Conservation (phyloP, 2,797 vertebrate genomes). For the Sebastes kiyomatsui region DNA sequence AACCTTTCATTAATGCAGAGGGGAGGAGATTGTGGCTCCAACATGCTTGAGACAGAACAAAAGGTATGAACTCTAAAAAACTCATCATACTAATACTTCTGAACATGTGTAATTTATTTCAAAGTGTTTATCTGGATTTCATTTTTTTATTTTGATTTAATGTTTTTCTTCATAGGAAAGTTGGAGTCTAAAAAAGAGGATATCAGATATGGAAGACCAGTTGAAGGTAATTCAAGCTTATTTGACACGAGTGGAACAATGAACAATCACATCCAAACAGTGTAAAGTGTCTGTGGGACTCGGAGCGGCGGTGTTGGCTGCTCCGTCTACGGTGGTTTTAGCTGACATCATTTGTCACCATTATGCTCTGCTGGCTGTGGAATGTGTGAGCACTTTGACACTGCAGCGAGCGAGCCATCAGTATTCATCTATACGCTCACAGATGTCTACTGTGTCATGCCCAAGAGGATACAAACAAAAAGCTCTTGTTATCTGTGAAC, state of each 20-base stretch:
- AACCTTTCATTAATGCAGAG: slow-evolving; percentile 39
- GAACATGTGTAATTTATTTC: not conserved
- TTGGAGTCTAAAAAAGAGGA: slow-evolving; percentile 88
- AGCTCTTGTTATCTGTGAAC: slow-evolving; percentile 63
- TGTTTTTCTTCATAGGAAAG: slow-evolving; percentile 82
- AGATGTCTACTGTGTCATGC: slow-evolving; percentile 57
- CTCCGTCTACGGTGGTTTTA: slow-evolving; percentile 20
- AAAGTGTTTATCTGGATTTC: not conserved
- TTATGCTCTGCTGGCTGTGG: slow-evolving; percentile 57
- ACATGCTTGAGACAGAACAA: slow-evolving; percentile 89
- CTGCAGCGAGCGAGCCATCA: slow-evolving; percentile 40
- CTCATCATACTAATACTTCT: not conserved
- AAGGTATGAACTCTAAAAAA: slow-evolving; percentile 75
- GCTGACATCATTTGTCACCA: slow-evolving; percentile 69
- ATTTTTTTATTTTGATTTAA: not conserved
- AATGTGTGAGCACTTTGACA: slow-evolving; percentile 56
- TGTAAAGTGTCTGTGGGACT: slow-evolving; percentile 29
- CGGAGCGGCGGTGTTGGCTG: slow-evolving; percentile 22
- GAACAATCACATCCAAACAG: not conserved
- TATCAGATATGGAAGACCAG: slow-evolving; percentile 95
- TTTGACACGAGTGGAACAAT: not conserved
- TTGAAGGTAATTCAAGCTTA: slow-evolving; percentile 86
- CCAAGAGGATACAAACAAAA: slow-evolving; percentile 61
- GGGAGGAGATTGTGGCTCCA: slow-evolving; percentile 76
- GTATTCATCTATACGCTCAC: slow-evolving; percentile 45